Evolutionary conservation across 1,140 invertebrate species (phyloP).

Genomic region (Panagrolaimus sp.): DNA sequence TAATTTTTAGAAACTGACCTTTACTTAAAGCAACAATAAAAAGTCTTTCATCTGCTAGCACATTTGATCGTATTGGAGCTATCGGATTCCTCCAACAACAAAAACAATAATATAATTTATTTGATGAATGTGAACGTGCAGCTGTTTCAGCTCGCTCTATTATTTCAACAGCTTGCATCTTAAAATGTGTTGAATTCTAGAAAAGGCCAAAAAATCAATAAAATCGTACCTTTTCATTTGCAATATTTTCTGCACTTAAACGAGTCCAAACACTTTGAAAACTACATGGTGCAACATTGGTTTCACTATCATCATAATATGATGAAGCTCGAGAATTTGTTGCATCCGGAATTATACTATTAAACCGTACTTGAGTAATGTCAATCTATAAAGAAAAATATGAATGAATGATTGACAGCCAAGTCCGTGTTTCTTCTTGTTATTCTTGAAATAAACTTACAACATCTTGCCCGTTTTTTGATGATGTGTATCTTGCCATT

Average conservation of each 20-base stretch:
- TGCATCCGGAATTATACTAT: conserved; percentile 4
- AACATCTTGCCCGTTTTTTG: no score
- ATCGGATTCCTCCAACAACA: not conserved
- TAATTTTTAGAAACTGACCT: not conserved
- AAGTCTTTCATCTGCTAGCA: not conserved
- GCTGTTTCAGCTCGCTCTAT: not conserved
- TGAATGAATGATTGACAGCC: no score
- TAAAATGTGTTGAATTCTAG: no score
- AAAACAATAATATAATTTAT: conserved; percentile 7
- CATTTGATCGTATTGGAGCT: not conserved
- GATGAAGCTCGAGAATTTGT: conserved; percentile 2
- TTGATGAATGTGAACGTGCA: not conserved
- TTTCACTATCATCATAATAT: conserved; percentile 6
- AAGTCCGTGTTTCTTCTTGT: no score
- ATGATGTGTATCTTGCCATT: no score
- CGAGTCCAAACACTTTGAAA: conserved; percentile 7
- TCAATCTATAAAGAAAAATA: not conserved
- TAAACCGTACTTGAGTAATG: conserved; percentile 5
- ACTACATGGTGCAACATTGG: not conserved
- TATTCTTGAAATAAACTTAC: no score
- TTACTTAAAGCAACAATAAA: not conserved
- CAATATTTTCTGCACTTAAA: not conserved
- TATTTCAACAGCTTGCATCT: not conserved
- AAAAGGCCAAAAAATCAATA: not conserved
- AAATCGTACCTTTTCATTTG: not conserved